phyloP scores from a whole-genome alignment of 2,888 invertebrate species.

The Mesorhabditis sp. region DNA sequence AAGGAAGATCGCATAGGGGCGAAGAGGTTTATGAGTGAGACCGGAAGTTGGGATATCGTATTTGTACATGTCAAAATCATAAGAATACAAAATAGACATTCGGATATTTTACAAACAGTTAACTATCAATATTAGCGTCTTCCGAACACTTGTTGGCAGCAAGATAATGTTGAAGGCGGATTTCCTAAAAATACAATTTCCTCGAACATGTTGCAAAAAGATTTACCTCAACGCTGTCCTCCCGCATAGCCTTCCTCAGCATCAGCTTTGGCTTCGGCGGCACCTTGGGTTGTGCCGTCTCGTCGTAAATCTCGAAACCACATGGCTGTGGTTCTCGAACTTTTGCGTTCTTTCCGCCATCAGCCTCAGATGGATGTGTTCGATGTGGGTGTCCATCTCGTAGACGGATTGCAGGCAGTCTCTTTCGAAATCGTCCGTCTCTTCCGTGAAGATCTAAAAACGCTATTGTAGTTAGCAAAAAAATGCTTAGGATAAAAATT shows the following conservation, averaged over 20 bases:
- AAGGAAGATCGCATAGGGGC: no score
- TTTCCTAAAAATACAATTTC: neutral
- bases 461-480: neutral
- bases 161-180: neutral
- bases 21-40: no score
- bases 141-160: neutral
- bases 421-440: constrained; percentile 23
- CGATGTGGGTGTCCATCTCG: constrained; percentile 33
- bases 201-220: neutral
- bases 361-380: constrained; percentile 10
- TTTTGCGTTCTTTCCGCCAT: neutral
- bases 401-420: constrained; percentile 32
- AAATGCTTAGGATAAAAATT: no score
- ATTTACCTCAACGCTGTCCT: neutral
- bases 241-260: neutral
- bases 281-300: neutral
- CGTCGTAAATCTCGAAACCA: constrained; percentile 1
- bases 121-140: neutral
- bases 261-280: neutral
- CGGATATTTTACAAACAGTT: neutral
- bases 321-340: neutral
- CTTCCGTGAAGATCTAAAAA: constrained; percentile 26
- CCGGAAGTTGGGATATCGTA: no score
- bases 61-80: no score
- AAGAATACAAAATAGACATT: neutral